A percentile compares a stretch with the other conserved stretches of the same genome.
Conservation (phyloP, 2,888 invertebrate genomes). For the Torymus texanus region DNA sequence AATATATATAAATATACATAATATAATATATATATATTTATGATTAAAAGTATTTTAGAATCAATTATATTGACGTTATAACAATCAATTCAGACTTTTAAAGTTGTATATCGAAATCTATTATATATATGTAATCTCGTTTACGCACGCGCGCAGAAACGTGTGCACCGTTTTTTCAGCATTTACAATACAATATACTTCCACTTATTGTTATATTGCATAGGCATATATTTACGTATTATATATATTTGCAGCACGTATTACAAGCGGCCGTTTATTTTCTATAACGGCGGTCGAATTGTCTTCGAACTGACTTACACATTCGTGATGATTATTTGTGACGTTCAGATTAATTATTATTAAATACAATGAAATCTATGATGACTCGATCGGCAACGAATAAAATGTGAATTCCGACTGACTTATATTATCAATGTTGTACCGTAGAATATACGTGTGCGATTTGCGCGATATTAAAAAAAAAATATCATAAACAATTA, state of each 20-base stretch:
- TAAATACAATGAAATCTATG: not conserved
- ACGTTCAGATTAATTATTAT: too few species aligned
- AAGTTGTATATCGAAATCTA: not conserved
- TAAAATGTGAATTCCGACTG: slow-evolving; percentile 42
- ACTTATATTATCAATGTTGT: slow-evolving; percentile 38
- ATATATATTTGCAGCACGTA: slow-evolving; percentile 7
- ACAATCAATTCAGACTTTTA: slow-evolving; percentile 21
- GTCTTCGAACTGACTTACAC: too few species aligned
- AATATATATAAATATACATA: slow-evolving; percentile 16
- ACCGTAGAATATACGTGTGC: slow-evolving; percentile 17
- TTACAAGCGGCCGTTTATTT: not conserved
- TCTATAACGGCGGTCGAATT: too few species aligned
- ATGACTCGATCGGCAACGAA: slow-evolving; percentile 41
- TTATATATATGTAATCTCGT: slow-evolving; percentile 15
- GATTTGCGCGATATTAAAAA: not conserved
- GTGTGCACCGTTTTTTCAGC: slow-evolving; percentile 10
- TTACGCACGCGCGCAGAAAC: not conserved
- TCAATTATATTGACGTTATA: slow-evolving; percentile 14
- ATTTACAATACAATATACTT: not conserved
- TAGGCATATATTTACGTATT: slow-evolving; percentile 20
- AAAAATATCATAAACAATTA: not conserved
- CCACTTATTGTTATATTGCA: too few species aligned
- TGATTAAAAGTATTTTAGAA: slow-evolving; percentile 26
- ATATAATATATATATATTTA: slow-evolving; percentile 24
- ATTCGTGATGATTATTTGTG: too few species aligned